Base-by-base conservation (phyloP, 2,888 invertebrate genomes). In the Nemotelus pantherinus region DNA sequence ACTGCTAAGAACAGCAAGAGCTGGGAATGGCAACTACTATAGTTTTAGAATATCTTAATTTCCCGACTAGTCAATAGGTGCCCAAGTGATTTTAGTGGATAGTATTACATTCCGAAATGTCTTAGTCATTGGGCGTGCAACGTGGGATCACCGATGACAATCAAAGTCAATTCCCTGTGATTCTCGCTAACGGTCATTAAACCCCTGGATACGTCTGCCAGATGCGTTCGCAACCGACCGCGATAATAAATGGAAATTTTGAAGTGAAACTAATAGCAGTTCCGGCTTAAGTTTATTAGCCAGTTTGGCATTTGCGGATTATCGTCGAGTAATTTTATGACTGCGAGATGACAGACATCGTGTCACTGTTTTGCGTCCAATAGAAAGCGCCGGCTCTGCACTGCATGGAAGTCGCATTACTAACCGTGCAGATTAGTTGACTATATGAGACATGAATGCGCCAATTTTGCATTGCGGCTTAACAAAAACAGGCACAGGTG, bases 401-500 rank as follows among this genome's bases (percentile, higher is more conserved):
- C 25, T 57, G 3, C 25, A 25, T 25, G 25, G 1, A 25, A 25
- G 25, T 25, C 25, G 25, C 25, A 25, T 25, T 25, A 1, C 25
- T 25, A 25, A 25, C 53, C 53, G 53, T 10, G 53, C 53, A 10
- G 53, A 5, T 71, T 44, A 53, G 6, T 25, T 71, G 57, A 53
- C 1, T 39, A 39, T 58, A 58, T 58, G 58, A 58, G 10, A 53
- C 50, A 47, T 72, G 39, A 58, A 68, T 71, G 64, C 75, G 63
- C 77, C 77, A 65, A 79, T 79, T 77, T 76, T 72, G 75, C 25
- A 25, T 25, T 41, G 50, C 60, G 77, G 75, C 71, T 63, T 48
- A 60, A n/a, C 63, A 58, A 50, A 68, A 75, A 25, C 25, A 25
- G 25, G 63, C 77, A 79, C 79, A 79, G 79, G 79, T 79, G 79